Evolutionary conservation across 2,797 vertebrate species (phyloP), one percentile per base, ranked within the genome.

Genomic region (Chiroxiphia lanceolata): DNA sequence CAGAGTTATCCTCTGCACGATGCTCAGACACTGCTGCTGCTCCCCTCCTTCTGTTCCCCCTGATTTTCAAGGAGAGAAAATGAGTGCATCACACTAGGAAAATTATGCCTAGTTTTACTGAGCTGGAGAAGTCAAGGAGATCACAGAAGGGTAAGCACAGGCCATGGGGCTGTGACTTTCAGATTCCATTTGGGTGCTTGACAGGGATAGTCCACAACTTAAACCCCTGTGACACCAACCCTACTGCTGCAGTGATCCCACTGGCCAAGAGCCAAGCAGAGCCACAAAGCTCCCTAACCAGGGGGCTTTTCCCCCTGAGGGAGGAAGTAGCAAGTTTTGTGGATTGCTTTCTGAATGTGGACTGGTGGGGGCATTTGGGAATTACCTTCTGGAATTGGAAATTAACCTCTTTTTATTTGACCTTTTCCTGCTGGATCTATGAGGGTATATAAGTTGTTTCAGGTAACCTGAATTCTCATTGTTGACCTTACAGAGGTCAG

Each of bases 131-230:
- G 7, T 2, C 42, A 64, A 76, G 42, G n/a, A 80, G 47, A 60
- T 68, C 3, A 0, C 27, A 83, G 34, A 75, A 80, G 34, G 10
- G 11, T 54, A 90, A 71, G 31, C 0, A 5, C 21, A 0, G 1
- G 8, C 26, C 22, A 11, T 3, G 6, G 23, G 27, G 7, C 23
- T 56, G 23, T 2, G 2, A 11, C 57, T 81, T 70, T 64, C 44
- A 69, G 38, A 33, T 89, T 91, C 26, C 8, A 6, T 77, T 47
- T 77, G 40, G 13, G 25, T 51, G 15, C 34, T 33, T 48, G 27
- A 36, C 56, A 60, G 44, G n/a, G 21, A 48, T 48, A 60, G n/a
- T 47, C 19, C n/a, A 48, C 59, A 6, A 17, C 36, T 36, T 27
- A 38, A 60, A 60, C 13, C 27, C 21, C 1, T 3, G 34, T 17